A percentile compares a stretch with the other conserved stretches of the same genome.
Evolutionary conservation across 2,797 vertebrate species (phyloP).

Genomic region (Aselliscus stoliczkanus): DNA sequence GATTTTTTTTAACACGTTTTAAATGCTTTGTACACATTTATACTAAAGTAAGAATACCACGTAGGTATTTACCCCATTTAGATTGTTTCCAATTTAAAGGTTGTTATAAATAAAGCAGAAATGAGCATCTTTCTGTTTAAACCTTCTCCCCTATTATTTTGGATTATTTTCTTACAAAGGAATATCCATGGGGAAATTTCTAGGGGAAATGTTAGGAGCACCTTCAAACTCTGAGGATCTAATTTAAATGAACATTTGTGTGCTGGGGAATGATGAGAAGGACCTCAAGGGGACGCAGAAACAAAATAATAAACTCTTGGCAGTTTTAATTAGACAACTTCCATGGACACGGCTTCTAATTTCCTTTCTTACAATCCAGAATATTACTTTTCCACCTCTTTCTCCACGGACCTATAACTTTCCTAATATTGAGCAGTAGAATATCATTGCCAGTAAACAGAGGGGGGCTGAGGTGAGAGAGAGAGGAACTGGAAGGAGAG

Average conservation of each 20-base stretch:
- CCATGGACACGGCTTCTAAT: not conserved
- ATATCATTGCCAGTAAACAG: not conserved
- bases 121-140: not conserved
- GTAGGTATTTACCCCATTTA: not conserved
- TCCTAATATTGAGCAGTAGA: not conserved
- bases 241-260: not conserved
- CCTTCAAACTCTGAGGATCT: not conserved
- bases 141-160: not conserved
- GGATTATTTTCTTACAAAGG: not conserved
- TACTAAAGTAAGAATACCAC: not conserved
- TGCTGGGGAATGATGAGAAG: not conserved
- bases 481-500: not conserved
- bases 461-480: too few species aligned
- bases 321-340: not conserved
- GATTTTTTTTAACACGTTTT: conserved; percentile 2
- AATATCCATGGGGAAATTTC: not conserved
- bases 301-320: not conserved
- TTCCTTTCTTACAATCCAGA: not conserved
- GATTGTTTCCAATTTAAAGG: not conserved
- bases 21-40: not conserved
- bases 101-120: not conserved
- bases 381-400: not conserved
- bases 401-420: not conserved
- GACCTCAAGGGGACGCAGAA: not conserved
- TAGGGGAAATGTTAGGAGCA: not conserved